Base-by-base conservation (phyloP, 2,888 invertebrate species). In the Falcaria lacertinaria region DNA sequence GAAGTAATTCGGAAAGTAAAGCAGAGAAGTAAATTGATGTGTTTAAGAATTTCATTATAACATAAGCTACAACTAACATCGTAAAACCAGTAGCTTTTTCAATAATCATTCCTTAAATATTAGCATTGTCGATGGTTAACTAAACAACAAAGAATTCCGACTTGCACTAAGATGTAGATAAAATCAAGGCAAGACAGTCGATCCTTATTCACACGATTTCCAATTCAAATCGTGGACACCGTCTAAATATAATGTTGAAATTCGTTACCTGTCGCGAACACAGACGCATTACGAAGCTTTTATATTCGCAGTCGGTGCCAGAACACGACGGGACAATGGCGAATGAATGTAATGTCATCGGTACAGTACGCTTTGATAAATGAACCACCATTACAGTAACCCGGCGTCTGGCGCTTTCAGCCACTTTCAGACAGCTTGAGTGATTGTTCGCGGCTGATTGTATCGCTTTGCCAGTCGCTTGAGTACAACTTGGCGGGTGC, bases 311-410 rank as follows among this genome's bases (percentile, higher is more conserved):
- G 35, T 33, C 34, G 48, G 42, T 53, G 52, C 56, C 67, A 69
- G 61, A 53, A 52, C 52, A 47, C 43, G 45, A 42, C 51, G 54
- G 60, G 61, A 73, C 74, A 75, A 71, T 69, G 63, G 63, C 41
- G 42, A 57, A 60, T 66, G 67, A 64, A 70, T 69, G 69, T 68
- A 60, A 59, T 64, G 65, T 67, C 73, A 69, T 69, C 67, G 66
- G 61, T 57, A 62, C 61, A 55, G 41, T 44, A 50, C 39, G 37
- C 39, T 41, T 54, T 70, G 74, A 75, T 59, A 68, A 74, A 77
- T 76, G 74, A 48, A 50, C 44, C 38, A 44, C 51, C 54, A 45
- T 47, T 43, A 37, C 44, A 19, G 15, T 36, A 43, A 41, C 50
- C 43, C 19, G 16, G 37, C 36, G 22, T 13, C 42, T 22, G 16